Evolutionary conservation across 2,888 invertebrate species (phyloP).

Genomic region (Watsonalla binaria): DNA sequence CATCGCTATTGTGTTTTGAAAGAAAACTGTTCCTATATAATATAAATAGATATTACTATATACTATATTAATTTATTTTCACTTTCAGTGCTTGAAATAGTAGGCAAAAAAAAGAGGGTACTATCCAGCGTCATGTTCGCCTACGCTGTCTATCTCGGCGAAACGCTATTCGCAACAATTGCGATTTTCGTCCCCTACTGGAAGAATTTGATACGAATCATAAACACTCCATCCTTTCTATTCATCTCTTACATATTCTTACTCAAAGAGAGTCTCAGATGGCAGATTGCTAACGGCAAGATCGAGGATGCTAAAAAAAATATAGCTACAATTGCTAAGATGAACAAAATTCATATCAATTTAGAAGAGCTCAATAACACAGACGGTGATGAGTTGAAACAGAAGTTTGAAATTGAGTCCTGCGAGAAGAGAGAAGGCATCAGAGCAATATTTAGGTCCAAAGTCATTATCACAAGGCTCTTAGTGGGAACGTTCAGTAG

Average conservation of each 20-base stretch:
- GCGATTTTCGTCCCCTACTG: constrained; percentile 55
- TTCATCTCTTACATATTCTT: constrained; percentile 41
- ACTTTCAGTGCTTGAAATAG: no score
- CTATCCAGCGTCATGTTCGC: constrained; percentile 55
- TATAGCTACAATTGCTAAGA: constrained; percentile 38
- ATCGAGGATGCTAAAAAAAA: constrained; percentile 46
- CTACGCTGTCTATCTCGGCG: constrained; percentile 55
- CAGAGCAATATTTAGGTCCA: constrained; percentile 49
- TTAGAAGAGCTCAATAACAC: constrained; percentile 43
- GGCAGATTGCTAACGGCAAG: constrained; percentile 56
- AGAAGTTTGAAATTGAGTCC: constrained; percentile 42
- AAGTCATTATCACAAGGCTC: constrained; percentile 52
- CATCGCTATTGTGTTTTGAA: no score
- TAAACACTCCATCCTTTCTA: constrained; percentile 48
- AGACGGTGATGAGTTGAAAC: constrained; percentile 40
- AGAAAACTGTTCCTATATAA: no score
- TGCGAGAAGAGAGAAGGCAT: constrained; percentile 49
- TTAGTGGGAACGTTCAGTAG: constrained; percentile 51
- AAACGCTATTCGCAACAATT: constrained; percentile 50
- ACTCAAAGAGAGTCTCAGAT: constrained; percentile 54
- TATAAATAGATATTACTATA: no score
- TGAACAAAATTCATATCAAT: constrained; percentile 44
- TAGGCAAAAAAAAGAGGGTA: constrained; percentile 57
- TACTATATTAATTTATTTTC: no score
- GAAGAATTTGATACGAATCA: constrained; percentile 48